phyloP scores from a whole-genome alignment of 2,888 invertebrate genomes.

The Pristionchus fissidentatus region DNA sequence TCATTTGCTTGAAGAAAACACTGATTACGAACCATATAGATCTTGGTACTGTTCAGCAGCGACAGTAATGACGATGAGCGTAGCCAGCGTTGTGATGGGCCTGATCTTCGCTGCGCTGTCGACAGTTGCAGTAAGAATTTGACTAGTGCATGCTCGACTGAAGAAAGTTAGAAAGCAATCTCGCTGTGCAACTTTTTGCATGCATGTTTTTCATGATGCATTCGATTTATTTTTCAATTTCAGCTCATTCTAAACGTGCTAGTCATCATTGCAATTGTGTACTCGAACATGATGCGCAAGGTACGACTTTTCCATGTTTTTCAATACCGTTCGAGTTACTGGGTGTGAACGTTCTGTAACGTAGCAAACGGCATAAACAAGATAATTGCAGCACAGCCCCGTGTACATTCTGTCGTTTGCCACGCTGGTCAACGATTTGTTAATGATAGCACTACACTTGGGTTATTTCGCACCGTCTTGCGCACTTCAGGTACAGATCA shows the following conservation, averaged over 20 bases:
- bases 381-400: not conserved
- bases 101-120: not conserved
- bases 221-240: not conserved
- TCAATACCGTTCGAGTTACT: not conserved
- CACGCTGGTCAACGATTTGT: not conserved
- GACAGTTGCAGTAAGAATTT: not conserved
- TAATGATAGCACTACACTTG: slow-evolving; percentile 5
- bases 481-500: not conserved
- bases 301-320: not conserved
- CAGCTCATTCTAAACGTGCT: not conserved
- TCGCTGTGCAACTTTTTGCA: too few relatives aligned
- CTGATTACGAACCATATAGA: too few relatives aligned
- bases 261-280: not conserved
- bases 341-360: too few relatives aligned
- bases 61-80: too few relatives aligned
- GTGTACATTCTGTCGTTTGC: slow-evolving; percentile 21
- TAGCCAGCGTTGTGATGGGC: not conserved
- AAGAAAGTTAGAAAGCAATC: too few relatives aligned
- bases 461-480: not conserved
- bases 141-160: too few relatives aligned
- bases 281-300: slow-evolving; percentile 1
- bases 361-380: too few relatives aligned
- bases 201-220: not conserved
- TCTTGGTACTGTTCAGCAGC: too few relatives aligned
- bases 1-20: too few relatives aligned